A percentile compares a stretch with the other conserved stretches of the same genome.
These are phyloP conservation scores for Drosophila macrospina DNA, from an alignment of 2,888 invertebrate genomes.

Conservation along the genomic window DNA sequence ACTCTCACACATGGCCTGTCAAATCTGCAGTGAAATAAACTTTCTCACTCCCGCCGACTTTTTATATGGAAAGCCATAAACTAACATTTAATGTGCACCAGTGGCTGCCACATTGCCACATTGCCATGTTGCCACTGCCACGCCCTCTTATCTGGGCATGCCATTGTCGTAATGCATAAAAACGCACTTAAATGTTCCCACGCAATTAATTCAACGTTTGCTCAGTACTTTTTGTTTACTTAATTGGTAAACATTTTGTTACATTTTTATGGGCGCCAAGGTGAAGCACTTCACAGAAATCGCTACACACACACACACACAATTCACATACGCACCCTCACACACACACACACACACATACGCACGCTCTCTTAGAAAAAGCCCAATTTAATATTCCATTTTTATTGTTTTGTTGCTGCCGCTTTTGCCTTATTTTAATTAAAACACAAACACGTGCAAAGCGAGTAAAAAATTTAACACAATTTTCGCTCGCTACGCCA, in stretches of 20 bases:
- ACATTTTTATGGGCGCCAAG: conserved; percentile 74
- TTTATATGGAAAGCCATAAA: conserved; percentile 60
- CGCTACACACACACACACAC: conserved; percentile 33
- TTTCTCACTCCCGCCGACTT: conserved; percentile 52
- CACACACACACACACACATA: conserved; percentile 26
- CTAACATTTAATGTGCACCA: conserved; percentile 66
- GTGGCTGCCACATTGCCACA: conserved; percentile 30
- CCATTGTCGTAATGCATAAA: conserved; percentile 75
- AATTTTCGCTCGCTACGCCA: conserved; percentile 14
- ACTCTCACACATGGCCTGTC: conserved; percentile 40
- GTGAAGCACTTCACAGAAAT: conserved; percentile 62
- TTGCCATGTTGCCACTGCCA: conserved; percentile 5
- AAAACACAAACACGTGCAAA: conserved; percentile 81
- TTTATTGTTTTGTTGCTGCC: conserved; percentile 71
- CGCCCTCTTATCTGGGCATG: conserved; percentile 32
- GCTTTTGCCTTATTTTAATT: conserved; percentile 72
- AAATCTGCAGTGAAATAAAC: conserved; percentile 66
- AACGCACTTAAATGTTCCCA: conserved; percentile 80
- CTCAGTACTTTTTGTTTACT: conserved; percentile 72
- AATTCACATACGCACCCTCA: conserved; percentile 34
- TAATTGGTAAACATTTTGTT: conserved; percentile 82
- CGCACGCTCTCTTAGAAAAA: conserved; percentile 27
- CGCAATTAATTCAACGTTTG: conserved; percentile 77
- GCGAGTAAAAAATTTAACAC: conserved; percentile 72
- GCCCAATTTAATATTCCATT: conserved; percentile 71